Evolutionary conservation across 2,888 invertebrate species (phyloP).

Genomic region (Selenia dentaria): DNA sequence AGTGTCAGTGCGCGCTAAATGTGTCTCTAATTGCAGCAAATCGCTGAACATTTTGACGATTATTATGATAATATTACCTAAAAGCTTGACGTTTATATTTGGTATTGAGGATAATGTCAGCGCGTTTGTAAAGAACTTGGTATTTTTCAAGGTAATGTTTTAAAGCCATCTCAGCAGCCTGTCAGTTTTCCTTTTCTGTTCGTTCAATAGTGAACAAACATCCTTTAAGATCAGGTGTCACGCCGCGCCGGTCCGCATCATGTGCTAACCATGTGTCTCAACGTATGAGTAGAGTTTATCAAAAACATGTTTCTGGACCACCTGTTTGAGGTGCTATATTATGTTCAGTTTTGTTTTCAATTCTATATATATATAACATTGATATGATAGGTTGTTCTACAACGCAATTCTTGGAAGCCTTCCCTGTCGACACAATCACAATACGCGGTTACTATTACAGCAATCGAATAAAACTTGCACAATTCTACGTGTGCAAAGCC

Average conservation of each 20-base stretch:
- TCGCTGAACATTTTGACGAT: neutral
- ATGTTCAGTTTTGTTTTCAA: neutral
- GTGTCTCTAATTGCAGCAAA: constrained; percentile 25
- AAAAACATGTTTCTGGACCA: constrained; percentile 11
- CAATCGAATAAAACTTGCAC: constrained; percentile 20
- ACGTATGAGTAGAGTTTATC: constrained; percentile 16
- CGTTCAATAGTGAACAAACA: constrained; percentile 1
- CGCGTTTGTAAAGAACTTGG: neutral
- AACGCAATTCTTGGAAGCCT: neutral
- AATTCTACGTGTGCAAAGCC: constrained; percentile 22
- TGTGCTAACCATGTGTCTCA: constrained; percentile 31
- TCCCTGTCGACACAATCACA: constrained; percentile 8
- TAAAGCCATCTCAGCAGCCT: constrained; percentile 1
- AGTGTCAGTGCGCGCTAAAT: constrained; percentile 32
- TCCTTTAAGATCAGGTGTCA: constrained; percentile 37
- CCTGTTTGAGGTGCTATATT: constrained; percentile 1
- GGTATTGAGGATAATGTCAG: neutral
- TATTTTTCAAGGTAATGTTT: neutral
- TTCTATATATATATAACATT: no score
- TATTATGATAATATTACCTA: constrained; percentile 10
- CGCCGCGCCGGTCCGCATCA: constrained; percentile 29
- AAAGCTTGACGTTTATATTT: neutral
- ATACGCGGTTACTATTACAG: constrained; percentile 35
- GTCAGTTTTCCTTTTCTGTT: constrained; percentile 3
- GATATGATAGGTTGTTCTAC: no score